Conservation (phyloP, 2,888 invertebrate genomes). For the Galerucella nymphaeae region DNA sequence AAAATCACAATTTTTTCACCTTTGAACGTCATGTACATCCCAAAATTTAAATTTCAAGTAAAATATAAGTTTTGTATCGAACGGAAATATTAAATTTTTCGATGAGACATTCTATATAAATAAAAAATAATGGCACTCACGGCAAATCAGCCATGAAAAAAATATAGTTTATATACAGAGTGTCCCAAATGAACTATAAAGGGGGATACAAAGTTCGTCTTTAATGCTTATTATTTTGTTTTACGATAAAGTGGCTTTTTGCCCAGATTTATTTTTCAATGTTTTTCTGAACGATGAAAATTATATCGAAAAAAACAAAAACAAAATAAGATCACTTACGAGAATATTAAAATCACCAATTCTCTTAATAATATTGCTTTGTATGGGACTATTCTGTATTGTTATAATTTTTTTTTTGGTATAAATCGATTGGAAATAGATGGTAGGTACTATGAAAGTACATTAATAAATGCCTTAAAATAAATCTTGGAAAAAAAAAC, state of each 20-base stretch:
- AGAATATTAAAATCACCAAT: not conserved
- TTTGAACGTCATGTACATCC: not conserved
- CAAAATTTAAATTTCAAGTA: not conserved
- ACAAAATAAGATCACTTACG: too few relatives aligned
- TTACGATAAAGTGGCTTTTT: too few relatives aligned
- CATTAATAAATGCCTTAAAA: constrained; percentile 61
- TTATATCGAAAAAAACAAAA: too few relatives aligned
- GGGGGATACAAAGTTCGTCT: not conserved
- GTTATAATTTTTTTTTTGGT: constrained; percentile 52
- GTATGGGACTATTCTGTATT: not conserved
- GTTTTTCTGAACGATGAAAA: too few relatives aligned
- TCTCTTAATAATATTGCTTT: not conserved
- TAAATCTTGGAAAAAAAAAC: constrained; percentile 53
- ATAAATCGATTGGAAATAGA: constrained; percentile 57
- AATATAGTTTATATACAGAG: constrained; percentile 36
- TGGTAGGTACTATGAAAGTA: constrained; percentile 56
- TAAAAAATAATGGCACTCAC: constrained; percentile 60
- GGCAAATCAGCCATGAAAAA: constrained; percentile 52
- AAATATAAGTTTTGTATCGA: not conserved
- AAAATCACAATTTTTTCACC: constrained; percentile 5
- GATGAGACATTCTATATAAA: constrained; percentile 40
- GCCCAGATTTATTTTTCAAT: too few relatives aligned
- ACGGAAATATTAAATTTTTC: not conserved
- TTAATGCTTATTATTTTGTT: not conserved
- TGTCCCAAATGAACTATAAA: not conserved